Conservation (phyloP, 2,888 invertebrate genomes). For the Oxystoma pomonae region DNA sequence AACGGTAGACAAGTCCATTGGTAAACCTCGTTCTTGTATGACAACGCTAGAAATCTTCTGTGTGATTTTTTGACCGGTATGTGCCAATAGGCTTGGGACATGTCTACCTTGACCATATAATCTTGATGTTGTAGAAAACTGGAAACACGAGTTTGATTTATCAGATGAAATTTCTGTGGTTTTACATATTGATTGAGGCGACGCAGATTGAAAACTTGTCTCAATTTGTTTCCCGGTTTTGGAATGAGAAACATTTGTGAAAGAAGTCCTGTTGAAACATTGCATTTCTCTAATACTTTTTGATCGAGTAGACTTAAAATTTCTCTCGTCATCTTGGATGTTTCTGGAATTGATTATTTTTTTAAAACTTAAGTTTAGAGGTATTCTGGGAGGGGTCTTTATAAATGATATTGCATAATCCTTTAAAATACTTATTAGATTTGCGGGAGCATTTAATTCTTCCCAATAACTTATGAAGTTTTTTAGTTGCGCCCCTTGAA, state of each 20-base stretch:
- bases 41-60: constrained; percentile 15
- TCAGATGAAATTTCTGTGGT: constrained; percentile 20
- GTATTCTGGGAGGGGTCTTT: neutral
- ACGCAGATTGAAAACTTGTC: constrained; percentile 18
- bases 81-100: constrained; percentile 24
- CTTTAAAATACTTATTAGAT: neutral
- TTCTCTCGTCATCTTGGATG: constrained; percentile 1
- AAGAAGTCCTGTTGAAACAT: constrained; percentile 13
- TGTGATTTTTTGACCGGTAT: constrained; percentile 17
- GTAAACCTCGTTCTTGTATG: constrained; percentile 5
- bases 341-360: neutral
- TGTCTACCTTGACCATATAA: constrained; percentile 21
- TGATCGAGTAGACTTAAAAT: neutral
- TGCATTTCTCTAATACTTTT: neutral
- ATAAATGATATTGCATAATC: neutral
- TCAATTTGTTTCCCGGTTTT: constrained; percentile 14
- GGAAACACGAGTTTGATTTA: constrained; percentile 20
- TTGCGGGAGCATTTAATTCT: neutral
- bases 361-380: neutral
- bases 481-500: neutral
- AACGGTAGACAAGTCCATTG: constrained; percentile 3
- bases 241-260: constrained; percentile 18
- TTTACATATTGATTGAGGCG: constrained; percentile 3
- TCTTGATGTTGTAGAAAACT: constrained; percentile 20
- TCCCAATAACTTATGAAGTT: neutral